Conservation (phyloP, 2,797 vertebrate species). For the Falco naumanni region DNA sequence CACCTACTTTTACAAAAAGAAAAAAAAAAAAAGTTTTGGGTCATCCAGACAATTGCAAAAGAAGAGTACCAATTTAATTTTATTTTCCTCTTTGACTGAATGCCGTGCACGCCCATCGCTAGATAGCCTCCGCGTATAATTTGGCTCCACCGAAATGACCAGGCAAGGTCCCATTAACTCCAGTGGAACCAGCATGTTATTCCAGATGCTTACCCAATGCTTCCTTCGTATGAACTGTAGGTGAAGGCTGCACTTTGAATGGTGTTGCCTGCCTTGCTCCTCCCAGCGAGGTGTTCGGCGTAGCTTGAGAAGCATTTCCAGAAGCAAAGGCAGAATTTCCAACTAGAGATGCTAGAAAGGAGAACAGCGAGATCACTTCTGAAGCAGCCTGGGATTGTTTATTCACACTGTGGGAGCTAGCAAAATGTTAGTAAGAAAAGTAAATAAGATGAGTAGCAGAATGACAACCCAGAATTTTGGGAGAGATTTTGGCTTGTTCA, state of each 20-base stretch:
- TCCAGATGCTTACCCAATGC: conserved; percentile 84
- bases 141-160: not conserved
- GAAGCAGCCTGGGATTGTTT: not conserved
- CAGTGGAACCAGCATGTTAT: not conserved
- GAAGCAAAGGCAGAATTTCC: conserved; percentile 74
- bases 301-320: conserved; percentile 83
- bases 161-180: not conserved
- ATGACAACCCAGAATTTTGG: not conserved
- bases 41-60: not conserved
- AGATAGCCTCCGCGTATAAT: too few species aligned
- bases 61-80: too few species aligned
- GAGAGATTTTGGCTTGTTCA: not conserved
- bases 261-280: conserved; percentile 84
- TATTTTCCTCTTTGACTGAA: not conserved
- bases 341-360: conserved; percentile 7
- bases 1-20: not conserved
- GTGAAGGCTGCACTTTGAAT: conserved; percentile 87
- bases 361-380: not conserved
- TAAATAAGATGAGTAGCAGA: not conserved
- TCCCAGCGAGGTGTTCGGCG: conserved; percentile 88
- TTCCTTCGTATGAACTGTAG: conserved; percentile 92
- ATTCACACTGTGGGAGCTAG: not conserved
- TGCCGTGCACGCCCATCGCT: not conserved
- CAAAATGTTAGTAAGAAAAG: not conserved
- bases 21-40: not conserved